A percentile compares a stretch with the other conserved stretches of the same genome.
phyloP scores from a whole-genome alignment of 2,888 invertebrate genomes.

The Rhagium mordax region DNA sequence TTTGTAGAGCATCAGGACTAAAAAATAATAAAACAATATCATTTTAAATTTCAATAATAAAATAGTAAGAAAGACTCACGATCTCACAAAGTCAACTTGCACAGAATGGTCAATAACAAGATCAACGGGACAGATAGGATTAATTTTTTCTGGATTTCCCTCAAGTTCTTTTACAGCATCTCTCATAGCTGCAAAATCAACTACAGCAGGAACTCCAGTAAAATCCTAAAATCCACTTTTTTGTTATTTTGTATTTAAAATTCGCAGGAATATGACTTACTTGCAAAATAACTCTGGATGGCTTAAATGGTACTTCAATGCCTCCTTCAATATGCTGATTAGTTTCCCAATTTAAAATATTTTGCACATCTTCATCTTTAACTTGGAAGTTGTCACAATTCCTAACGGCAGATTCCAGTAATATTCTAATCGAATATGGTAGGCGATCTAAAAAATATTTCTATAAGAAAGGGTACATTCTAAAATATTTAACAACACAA shows the following conservation, averaged over 20 bases:
- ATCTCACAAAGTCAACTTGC: conserved; percentile 93
- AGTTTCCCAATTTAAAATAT: conserved; percentile 89
- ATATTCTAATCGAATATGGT: conserved; percentile 92
- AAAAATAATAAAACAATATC: conserved; percentile 53
- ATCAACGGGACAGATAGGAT: conserved; percentile 97
- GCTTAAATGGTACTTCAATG: conserved; percentile 96
- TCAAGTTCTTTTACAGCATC: conserved; percentile 91
- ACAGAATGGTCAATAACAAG: conserved; percentile 98
- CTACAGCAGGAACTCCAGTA: conserved; percentile 98
- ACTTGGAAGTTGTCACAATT: conserved; percentile 98
- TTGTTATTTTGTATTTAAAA: not conserved
- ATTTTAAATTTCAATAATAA: too few relatives aligned
- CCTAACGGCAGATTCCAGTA: conserved; percentile 95
- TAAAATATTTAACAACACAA: not conserved
- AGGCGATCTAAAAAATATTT: conserved; percentile 76
- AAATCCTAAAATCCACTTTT: conserved; percentile 78
- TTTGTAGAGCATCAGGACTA: conserved; percentile 89
- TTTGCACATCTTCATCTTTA: conserved; percentile 86
- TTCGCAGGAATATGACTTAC: conserved; percentile 70
- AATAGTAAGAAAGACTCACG: conserved; percentile 70
- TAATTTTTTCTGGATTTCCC: conserved; percentile 93
- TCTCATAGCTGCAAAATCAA: conserved; percentile 99
- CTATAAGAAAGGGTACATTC: too few relatives aligned
- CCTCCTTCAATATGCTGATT: conserved; percentile 80
- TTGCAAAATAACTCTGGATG: conserved; percentile 95